phyloP scores from a whole-genome alignment of 1,140 invertebrate species.

The Mamestra configurata region DNA sequence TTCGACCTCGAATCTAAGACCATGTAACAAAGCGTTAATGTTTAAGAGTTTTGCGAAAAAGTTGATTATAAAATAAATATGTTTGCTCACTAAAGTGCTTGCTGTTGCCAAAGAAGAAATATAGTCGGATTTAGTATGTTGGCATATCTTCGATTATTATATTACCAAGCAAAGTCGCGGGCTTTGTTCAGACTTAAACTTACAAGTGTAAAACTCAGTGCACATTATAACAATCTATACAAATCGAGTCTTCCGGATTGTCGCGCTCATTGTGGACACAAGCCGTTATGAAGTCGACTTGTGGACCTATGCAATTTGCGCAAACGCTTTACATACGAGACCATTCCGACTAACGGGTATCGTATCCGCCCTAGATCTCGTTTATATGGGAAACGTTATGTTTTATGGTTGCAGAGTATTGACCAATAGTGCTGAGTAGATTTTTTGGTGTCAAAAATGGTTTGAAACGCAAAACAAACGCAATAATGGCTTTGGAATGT shows the following conservation, averaged over 20 bases:
- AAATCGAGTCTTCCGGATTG: conserved; percentile 57
- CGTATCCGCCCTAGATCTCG: conserved; percentile 64
- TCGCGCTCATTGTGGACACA: conserved; percentile 54
- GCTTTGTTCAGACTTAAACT: neutral
- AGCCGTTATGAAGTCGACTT: conserved; percentile 58
- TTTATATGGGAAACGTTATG: conserved; percentile 68
- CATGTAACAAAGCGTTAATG: too few species aligned
- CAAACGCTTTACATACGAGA: conserved; percentile 63
- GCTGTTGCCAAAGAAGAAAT: too few species aligned
- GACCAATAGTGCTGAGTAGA: conserved; percentile 17
- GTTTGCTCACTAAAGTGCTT: too few species aligned
- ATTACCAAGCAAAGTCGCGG: neutral
- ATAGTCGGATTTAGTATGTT: too few species aligned
- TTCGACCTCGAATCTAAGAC: too few species aligned
- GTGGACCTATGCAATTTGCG: conserved; percentile 71
- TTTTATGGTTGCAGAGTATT: conserved; percentile 18
- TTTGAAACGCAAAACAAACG: neutral
- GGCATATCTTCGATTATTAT: too few species aligned
- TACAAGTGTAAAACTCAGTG: conserved; percentile 12
- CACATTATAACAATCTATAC: conserved; percentile 36
- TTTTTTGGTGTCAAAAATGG: neutral
- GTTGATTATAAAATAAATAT: too few species aligned
- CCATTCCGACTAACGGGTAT: conserved; percentile 66
- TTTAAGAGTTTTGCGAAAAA: too few species aligned
- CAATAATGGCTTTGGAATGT: neutral